Conservation (phyloP, 1,140 invertebrate genomes). For the Asobara japonica region DNA sequence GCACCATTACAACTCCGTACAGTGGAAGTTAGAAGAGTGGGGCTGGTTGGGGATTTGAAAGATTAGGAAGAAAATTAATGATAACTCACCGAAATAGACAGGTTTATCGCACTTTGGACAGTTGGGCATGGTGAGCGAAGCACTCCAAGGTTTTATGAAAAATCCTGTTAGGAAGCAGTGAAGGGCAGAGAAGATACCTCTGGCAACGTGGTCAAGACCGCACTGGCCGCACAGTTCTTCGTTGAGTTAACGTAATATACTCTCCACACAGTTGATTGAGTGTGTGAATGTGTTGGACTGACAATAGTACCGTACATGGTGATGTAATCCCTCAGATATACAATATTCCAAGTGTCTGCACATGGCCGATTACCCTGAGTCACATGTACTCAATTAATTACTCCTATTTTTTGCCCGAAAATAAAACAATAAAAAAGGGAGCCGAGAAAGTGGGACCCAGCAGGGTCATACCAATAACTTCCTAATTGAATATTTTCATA, state of each 20-base stretch:
- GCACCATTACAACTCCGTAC: not conserved
- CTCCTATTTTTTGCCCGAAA: not conserved
- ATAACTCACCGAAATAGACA: slow-evolving; percentile 70
- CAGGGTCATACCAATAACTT: no score
- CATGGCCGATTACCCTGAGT: not conserved
- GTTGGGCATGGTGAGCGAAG: slow-evolving; percentile 65
- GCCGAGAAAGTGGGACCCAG: no score
- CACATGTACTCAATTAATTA: not conserved
- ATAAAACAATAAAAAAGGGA: no score
- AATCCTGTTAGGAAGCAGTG: slow-evolving; percentile 22
- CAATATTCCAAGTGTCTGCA: not conserved
- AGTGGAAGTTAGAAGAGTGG: not conserved
- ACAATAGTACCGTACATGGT: slow-evolving; percentile 28
- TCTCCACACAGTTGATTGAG: slow-evolving; percentile 59
- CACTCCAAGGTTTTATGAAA: not conserved
- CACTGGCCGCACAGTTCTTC: slow-evolving; percentile 49
- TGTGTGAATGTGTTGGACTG: slow-evolving; percentile 49
- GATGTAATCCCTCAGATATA: slow-evolving; percentile 41
- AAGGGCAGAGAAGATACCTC: slow-evolving; percentile 44
- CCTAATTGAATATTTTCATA: no score
- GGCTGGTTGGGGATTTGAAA: not conserved
- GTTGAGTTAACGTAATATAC: slow-evolving; percentile 59
- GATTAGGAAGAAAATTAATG: not conserved
- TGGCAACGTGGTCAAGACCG: slow-evolving; percentile 58
- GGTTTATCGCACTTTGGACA: slow-evolving; percentile 71